A percentile compares a stretch with the other conserved stretches of the same genome.
These are phyloP conservation scores for Rhagophthalmus giganteus DNA, from an alignment of 2,888 invertebrate species.

Conservation along the genomic window DNA sequence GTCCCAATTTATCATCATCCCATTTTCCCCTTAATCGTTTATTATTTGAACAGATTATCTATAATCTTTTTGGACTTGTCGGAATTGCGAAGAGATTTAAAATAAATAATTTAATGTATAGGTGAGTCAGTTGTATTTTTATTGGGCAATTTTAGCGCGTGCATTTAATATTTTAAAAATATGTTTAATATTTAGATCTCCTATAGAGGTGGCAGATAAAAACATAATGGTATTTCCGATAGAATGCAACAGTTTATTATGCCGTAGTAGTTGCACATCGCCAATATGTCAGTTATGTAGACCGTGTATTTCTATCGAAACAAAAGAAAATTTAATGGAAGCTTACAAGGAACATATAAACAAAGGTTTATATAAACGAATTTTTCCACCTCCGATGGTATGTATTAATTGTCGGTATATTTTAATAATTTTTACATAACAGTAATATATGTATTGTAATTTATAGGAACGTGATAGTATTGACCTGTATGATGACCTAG, in stretches of 20 bases:
- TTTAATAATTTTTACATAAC: constrained; percentile 6
- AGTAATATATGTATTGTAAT: constrained; percentile 18
- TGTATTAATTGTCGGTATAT: constrained; percentile 11
- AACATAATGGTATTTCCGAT: constrained; percentile 77
- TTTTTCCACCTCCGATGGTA: constrained; percentile 76
- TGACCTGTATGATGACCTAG: constrained; percentile 55
- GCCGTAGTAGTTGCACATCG: constrained; percentile 65
- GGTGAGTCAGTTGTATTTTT: constrained; percentile 45
- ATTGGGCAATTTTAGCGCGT: neutral
- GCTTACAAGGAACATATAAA: constrained; percentile 83
- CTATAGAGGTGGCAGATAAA: constrained; percentile 74
- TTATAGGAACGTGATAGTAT: constrained; percentile 43
- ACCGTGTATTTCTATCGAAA: constrained; percentile 69
- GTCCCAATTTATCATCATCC: constrained; percentile 92
- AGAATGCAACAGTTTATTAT: constrained; percentile 62
- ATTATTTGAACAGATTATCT: constrained; percentile 90
- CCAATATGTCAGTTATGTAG: constrained; percentile 77
- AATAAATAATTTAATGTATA: constrained; percentile 51
- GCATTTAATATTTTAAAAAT: neutral
- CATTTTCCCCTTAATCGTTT: constrained; percentile 88
- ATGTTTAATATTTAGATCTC: neutral
- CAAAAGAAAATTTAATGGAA: constrained; percentile 62
- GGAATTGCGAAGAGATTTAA: constrained; percentile 66
- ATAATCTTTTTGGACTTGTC: constrained; percentile 77
- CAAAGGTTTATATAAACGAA: constrained; percentile 75